Conservation (phyloP, 2,113 vertebrate genomes). For the Gnathonemus echidnorhynchus region DNA sequence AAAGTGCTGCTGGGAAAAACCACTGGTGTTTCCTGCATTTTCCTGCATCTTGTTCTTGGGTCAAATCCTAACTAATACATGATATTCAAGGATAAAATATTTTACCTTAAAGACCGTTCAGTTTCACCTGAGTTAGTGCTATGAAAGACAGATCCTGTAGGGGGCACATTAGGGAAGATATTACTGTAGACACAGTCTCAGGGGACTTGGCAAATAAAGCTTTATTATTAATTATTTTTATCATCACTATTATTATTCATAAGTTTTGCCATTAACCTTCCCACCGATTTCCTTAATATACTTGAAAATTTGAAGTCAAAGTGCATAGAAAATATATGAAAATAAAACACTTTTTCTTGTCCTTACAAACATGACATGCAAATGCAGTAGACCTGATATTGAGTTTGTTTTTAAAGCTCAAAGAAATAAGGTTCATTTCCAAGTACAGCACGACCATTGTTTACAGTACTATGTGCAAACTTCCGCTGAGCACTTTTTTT, state of each 20-base stretch:
- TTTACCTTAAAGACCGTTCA: neutral
- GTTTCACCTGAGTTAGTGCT: neutral
- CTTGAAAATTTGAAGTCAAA: neutral
- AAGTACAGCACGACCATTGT: neutral
- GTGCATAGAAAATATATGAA: neutral
- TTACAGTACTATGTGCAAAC: neutral
- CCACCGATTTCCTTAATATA: neutral
- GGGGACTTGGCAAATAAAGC: neutral
- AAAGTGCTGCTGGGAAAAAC: conserved; percentile 78
- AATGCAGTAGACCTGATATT: neutral
- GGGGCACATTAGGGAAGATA: neutral
- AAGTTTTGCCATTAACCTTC: neutral
- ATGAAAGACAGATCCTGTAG: neutral
- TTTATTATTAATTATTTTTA: neutral
- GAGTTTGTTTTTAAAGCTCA: neutral
- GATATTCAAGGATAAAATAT: neutral
- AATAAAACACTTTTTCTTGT: neutral
- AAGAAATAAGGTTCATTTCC: conserved; percentile 24
- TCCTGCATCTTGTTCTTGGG: neutral
- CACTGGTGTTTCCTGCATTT: neutral
- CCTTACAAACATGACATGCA: neutral
- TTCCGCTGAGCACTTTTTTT: neutral
- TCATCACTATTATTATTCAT: neutral
- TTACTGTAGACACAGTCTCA: neutral
- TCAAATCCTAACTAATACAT: neutral